A percentile compares a stretch with the other conserved stretches of the same genome.
Conservation (phyloP, 2,113 vertebrate species). For the Leiothrix lutea region DNA sequence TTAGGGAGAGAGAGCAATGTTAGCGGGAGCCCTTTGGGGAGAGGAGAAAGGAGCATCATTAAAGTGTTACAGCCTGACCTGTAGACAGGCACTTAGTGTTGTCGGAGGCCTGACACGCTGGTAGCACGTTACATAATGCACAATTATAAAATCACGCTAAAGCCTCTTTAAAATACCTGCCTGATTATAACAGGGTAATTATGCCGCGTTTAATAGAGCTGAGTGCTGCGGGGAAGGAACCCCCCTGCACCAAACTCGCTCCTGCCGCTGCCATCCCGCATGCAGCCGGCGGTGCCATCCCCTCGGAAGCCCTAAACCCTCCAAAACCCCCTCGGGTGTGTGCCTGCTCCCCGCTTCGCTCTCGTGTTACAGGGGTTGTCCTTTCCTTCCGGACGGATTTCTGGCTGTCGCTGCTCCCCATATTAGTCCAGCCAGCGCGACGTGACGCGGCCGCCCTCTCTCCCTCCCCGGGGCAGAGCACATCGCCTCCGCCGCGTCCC, state of each 20-base stretch:
- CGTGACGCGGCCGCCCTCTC: background rate
- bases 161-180: slow-evolving; percentile 43
- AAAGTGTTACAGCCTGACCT: background rate
- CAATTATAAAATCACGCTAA: slow-evolving; percentile 37
- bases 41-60: background rate
- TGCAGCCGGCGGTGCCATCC: accelerated
- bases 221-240: background rate
- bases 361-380: slow-evolving; percentile 24
- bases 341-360: background rate
- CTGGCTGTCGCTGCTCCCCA: slow-evolving; percentile 8
- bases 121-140: slow-evolving; percentile 35
- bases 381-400: background rate
- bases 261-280: background rate
- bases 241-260: background rate
- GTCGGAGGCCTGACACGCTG: background rate
- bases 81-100: background rate
- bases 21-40: background rate
- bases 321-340: background rate
- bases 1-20: background rate
- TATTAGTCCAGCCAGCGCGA: background rate
- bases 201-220: background rate
- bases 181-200: slow-evolving; percentile 13
- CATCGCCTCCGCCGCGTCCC: background rate
- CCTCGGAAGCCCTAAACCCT: background rate
- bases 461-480: background rate